Conservation (phyloP, 2,888 invertebrate species). For the Drosophila mayaguana region DNA sequence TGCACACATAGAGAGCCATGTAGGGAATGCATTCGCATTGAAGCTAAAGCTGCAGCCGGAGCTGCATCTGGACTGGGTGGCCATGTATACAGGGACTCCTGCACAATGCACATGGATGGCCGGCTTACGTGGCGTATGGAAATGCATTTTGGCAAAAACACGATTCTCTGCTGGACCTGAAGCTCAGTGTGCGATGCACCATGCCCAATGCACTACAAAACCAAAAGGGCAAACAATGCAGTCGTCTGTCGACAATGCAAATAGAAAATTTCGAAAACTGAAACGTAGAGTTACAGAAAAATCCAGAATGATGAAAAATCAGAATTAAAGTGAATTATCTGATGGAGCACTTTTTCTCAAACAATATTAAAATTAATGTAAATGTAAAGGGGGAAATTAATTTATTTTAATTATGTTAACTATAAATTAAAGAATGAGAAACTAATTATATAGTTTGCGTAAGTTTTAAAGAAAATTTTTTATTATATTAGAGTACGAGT, state of each 20-base stretch:
- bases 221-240: conserved; percentile 72
- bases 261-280: conserved; percentile 68
- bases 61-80: conserved; percentile 14
- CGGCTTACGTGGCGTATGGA: conserved; percentile 72
- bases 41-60: conserved; percentile 6
- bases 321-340: conserved; percentile 9
- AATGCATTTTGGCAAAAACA: conserved; percentile 80
- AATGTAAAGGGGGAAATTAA: not conserved
- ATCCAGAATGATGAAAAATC: conserved; percentile 31
- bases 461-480: not conserved
- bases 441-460: not conserved
- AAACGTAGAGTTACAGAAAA: conserved; percentile 49
- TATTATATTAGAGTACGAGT: no score
- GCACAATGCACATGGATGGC: conserved; percentile 51
- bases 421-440: not conserved
- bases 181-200: conserved; percentile 43
- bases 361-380: not conserved
- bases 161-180: conserved; percentile 51
- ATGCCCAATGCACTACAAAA: conserved; percentile 56
- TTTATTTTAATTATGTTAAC: no score
- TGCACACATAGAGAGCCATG: conserved; percentile 40
- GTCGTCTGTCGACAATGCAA: conserved; percentile 60
- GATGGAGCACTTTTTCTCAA: conserved; percentile 9
- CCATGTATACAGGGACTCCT: conserved; percentile 41
- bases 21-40: conserved; percentile 40